phyloP scores from a whole-genome alignment of 1,140 invertebrate genomes.

The Augochlora pura region DNA sequence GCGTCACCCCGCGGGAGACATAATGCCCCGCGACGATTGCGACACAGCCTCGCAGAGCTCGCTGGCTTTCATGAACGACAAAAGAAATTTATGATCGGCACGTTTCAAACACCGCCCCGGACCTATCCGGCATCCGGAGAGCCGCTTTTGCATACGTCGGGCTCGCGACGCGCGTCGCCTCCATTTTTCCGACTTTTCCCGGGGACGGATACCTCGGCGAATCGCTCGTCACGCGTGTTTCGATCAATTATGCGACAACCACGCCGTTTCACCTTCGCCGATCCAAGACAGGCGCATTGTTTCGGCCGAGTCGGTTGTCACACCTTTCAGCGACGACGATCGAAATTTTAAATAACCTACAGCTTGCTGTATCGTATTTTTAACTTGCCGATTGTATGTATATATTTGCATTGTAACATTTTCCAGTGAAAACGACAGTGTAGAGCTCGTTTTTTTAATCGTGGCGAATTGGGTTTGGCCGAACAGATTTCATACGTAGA shows the following conservation, averaged over 20 bases:
- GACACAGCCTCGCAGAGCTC: constrained; percentile 7
- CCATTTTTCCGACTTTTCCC: constrained; percentile 1
- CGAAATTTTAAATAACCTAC: too few species aligned
- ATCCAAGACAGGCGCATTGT: neutral
- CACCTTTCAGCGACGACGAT: too few species aligned
- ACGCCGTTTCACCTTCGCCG: neutral
- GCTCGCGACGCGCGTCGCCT: constrained; percentile 19
- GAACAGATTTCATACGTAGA: too few species aligned
- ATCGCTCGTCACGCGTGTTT: too few species aligned
- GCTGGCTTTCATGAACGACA: constrained; percentile 27
- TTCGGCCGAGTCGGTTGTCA: too few species aligned
- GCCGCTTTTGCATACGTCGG: constrained; percentile 19
- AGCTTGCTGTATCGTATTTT: too few species aligned
- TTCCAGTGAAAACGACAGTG: too few species aligned
- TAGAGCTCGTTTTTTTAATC: too few species aligned
- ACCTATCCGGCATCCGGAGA: constrained; percentile 1
- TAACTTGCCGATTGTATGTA: too few species aligned
- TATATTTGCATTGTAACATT: too few species aligned
- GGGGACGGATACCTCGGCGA: neutral
- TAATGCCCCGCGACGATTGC: constrained; percentile 28
- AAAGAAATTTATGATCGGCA: constrained; percentile 40
- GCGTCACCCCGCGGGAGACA: constrained; percentile 9
- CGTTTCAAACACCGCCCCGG: neutral
- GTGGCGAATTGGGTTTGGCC: too few species aligned
- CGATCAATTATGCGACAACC: neutral